Evolutionary conservation across 2,113 vertebrate genomes (phyloP), one percentile per base, ranked within the genome.

Genomic region (Lophotis ruficrista): DNA sequence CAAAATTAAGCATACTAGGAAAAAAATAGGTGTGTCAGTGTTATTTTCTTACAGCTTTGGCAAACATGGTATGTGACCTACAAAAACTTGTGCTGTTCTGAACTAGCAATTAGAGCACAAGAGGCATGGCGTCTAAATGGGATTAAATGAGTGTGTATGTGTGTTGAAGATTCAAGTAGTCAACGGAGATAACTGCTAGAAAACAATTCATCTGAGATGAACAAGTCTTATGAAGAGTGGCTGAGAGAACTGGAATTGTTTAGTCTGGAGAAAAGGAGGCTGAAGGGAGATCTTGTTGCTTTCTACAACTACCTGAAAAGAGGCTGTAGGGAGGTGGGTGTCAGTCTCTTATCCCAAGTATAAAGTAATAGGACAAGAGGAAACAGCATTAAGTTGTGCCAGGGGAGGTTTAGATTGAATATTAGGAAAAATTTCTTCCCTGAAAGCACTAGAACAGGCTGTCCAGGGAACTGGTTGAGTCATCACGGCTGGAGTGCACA

Each of bases 301-400:
- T 5, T 73, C 15, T 33, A 33, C 27, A 50, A 1, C 15, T 65
- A 2, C 24, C 11, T 24, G 24, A 60, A 64, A 54, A 41, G 21
- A 60, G 9, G 5, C 1, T 18, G 43, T 18, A 53, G 9, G 0
- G 5, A 31, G 8, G 3, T 28, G 21, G 3, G 0, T 0, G 3
- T 35, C 3, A 2, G 11, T 33, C 17, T 81, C 6, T 83, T 83
- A 25, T 68, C 10, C 12, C 16, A 58, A 15, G 10, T 43, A 53
- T 8, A 6, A 68, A 68, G 12, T 1, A 18, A 25, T 16, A 64
- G 20, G 27, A 68, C 6, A 12, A 72, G 30, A 51, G 6, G 35
- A 66, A 79, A 65, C 5, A 4, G 15, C 18, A 15, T 83, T 15
- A 48, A 25, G 20, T 66, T 66, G 33, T 5, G 2, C 15, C 6